Percentiles rank a stretch among this genome's conserved stretches.
phyloP scores from a whole-genome alignment of 2,888 invertebrate species.

The Stenchaetothrips biformis region DNA sequence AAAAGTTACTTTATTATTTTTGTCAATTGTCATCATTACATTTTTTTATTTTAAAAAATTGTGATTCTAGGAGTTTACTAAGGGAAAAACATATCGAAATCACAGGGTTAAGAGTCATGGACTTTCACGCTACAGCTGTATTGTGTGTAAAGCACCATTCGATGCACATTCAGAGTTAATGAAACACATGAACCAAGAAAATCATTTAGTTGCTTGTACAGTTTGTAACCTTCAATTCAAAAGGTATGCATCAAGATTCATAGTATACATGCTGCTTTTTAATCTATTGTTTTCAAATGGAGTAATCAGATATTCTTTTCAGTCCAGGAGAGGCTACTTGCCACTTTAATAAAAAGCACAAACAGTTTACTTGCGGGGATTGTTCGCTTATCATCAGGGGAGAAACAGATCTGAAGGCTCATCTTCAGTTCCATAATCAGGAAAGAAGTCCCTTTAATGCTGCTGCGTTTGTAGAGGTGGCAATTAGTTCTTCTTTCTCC shows the following conservation, averaged over 20 bases:
- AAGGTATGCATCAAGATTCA: neutral
- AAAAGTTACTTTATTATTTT: neutral
- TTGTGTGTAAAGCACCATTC: neutral
- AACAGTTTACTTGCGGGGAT: neutral
- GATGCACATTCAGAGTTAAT: neutral
- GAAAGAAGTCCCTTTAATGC: neutral
- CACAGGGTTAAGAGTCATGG: neutral
- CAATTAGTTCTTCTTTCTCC: neutral
- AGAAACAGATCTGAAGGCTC: neutral
- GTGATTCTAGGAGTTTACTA: neutral
- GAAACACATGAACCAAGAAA: neutral
- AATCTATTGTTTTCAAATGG: neutral
- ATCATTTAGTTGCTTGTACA: neutral
- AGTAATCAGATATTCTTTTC: neutral
- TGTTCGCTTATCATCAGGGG: neutral
- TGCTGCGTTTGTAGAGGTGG: neutral
- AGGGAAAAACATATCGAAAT: neutral
- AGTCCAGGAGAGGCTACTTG: neutral
- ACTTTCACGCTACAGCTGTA: neutral
- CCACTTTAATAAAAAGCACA: neutral
- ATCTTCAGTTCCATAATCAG: neutral
- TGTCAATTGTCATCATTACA: neutral
- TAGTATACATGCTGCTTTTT: neutral
- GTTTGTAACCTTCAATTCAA: neutral
- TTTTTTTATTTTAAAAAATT: neutral